Conservation (phyloP, 2,113 vertebrate species). For the Tragelaphus scriptus region DNA sequence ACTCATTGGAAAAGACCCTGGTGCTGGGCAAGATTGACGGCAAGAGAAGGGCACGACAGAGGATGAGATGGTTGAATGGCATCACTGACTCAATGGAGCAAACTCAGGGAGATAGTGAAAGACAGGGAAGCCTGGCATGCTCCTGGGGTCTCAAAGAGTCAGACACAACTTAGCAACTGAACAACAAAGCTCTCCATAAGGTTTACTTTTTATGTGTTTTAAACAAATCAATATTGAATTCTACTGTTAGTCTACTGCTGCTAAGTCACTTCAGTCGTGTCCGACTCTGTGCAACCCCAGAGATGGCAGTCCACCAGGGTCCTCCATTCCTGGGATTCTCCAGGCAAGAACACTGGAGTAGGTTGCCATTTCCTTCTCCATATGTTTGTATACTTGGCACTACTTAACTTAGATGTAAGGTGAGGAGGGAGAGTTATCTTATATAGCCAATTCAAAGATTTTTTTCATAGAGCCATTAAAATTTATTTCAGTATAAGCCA, state of each 20-base stretch:
- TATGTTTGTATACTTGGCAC: neutral
- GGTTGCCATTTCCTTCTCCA: no score
- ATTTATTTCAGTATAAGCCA: neutral
- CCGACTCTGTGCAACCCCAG: no score
- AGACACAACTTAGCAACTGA: neutral
- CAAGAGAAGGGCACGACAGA: neutral
- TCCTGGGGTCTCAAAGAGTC: neutral
- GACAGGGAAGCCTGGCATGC: neutral
- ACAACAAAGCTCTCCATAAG: conserved; percentile 1
- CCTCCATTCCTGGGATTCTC: no score
- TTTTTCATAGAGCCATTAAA: neutral
- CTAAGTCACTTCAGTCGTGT: no score
- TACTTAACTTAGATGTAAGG: conserved; percentile 18
- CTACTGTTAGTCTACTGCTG: neutral
- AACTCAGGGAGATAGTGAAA: neutral
- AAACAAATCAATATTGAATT: conserved; percentile 49
- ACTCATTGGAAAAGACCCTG: neutral
- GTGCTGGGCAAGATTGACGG: neutral
- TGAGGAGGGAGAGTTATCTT: neutral
- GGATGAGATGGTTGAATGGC: neutral
- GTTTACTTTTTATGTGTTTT: conserved; percentile 37
- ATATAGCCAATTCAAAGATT: neutral
- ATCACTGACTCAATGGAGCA: neutral
- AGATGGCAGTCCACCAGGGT: no score
- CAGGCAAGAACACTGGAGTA: no score